Evolutionary conservation across 2,113 vertebrate species (phyloP).

Genomic region (Tragelaphus strepsiceros): DNA sequence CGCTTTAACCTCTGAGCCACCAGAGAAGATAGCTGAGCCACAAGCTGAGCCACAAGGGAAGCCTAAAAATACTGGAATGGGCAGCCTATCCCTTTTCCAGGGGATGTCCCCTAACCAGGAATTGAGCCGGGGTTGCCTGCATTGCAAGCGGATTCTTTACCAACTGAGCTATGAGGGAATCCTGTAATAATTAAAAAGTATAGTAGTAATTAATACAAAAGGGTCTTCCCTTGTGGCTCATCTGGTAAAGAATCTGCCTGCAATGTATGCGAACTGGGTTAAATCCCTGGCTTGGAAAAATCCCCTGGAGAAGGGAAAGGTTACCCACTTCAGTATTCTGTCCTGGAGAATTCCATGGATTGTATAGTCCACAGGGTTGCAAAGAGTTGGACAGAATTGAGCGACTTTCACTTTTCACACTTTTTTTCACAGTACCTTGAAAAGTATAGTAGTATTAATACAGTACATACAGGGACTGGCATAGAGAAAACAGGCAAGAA

Average conservation of each 20-base stretch:
- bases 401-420: neutral
- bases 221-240: neutral
- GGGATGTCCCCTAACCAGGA: neutral
- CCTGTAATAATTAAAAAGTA: neutral
- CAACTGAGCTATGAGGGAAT: neutral
- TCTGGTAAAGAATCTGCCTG: neutral
- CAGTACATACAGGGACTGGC: neutral
- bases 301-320: neutral
- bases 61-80: neutral
- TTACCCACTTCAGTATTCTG: neutral
- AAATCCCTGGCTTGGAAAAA: neutral
- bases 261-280: neutral
- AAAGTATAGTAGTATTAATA: neutral
- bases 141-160: neutral
- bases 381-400: neutral
- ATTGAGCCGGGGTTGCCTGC: neutral
- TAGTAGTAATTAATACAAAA: neutral
- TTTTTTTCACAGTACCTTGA: neutral
- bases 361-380: neutral
- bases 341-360: neutral
- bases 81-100: neutral
- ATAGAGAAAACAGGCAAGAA: neutral
- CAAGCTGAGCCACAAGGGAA: neutral
- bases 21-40: too few relatives aligned
- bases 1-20: too few relatives aligned